phyloP scores from a whole-genome alignment of 2,113 vertebrate genomes.

The Plestiodon gilberti region DNA sequence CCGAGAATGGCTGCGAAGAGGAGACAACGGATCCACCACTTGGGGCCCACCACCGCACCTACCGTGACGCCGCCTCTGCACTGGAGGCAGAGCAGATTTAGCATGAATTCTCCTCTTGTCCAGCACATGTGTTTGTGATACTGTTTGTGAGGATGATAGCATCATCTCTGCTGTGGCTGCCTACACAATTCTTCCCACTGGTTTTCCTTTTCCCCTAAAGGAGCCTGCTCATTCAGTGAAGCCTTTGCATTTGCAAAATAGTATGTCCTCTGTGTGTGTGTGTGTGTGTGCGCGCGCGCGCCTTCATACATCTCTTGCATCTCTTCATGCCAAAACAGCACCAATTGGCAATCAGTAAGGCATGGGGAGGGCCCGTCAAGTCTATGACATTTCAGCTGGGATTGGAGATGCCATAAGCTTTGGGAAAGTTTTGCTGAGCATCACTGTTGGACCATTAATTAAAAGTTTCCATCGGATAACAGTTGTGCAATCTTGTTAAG shows the following conservation, averaged over 20 bases:
- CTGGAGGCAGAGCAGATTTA: background rate
- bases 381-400: background rate
- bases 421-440: background rate
- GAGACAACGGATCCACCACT: too few species aligned
- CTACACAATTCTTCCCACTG: background rate
- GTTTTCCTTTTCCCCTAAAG: background rate
- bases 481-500: slow-evolving; percentile 28
- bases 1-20: too few species aligned
- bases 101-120: background rate
- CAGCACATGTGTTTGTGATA: background rate
- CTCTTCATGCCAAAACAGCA: background rate
- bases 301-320: too few species aligned
- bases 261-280: background rate
- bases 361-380: background rate
- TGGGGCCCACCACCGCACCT: too few species aligned
- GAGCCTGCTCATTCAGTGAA: background rate
- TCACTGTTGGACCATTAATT: background rate
- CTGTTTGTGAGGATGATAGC: background rate
- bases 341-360: background rate
- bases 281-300: too few species aligned
- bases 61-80: too few species aligned
- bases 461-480: slow-evolving; percentile 1
- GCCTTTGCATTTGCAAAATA: background rate
- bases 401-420: background rate
- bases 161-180: background rate